phyloP scores from a whole-genome alignment of 2,113 vertebrate species.

The Varanus komodoensis region DNA sequence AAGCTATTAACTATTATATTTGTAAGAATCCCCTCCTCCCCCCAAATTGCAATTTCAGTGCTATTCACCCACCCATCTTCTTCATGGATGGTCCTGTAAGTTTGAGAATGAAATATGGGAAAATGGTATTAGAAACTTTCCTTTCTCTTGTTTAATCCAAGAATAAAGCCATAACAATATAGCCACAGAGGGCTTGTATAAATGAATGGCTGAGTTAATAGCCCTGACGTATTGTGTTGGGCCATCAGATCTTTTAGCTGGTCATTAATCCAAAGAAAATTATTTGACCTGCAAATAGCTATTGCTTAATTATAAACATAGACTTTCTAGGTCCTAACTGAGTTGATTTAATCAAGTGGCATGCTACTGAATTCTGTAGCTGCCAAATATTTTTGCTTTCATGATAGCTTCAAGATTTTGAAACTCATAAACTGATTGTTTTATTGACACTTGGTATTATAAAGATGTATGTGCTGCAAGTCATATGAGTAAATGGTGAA shows the following conservation, averaged over 20 bases:
- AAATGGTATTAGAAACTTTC: slow-evolving; percentile 29
- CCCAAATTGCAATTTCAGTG: background rate
- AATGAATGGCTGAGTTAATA: slow-evolving; percentile 72
- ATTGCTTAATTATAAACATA: slow-evolving; percentile 73
- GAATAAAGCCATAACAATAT: slow-evolving; percentile 25
- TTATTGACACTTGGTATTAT: slow-evolving; percentile 28
- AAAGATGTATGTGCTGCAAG: slow-evolving; percentile 17
- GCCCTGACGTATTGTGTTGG: slow-evolving; percentile 59
- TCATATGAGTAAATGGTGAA: background rate
- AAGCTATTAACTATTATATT: background rate
- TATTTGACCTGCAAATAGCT: slow-evolving; percentile 51
- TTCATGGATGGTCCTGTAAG: background rate
- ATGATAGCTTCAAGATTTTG: slow-evolving; percentile 38
- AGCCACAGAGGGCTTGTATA: slow-evolving; percentile 66
- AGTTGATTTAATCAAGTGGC: slow-evolving; percentile 34
- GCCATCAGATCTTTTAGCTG: slow-evolving; percentile 40
- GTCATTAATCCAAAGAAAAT: slow-evolving; percentile 74
- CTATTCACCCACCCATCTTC: background rate
- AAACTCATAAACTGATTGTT: slow-evolving; percentile 34
- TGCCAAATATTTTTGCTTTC: slow-evolving; percentile 58
- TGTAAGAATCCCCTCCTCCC: background rate
- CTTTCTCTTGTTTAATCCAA: slow-evolving; percentile 49
- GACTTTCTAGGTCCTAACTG: slow-evolving; percentile 47
- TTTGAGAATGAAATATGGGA: background rate
- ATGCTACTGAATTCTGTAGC: slow-evolving; percentile 36